Evolutionary conservation across 2,888 invertebrate species (phyloP).

Genomic region (Drosophila leonis): DNA sequence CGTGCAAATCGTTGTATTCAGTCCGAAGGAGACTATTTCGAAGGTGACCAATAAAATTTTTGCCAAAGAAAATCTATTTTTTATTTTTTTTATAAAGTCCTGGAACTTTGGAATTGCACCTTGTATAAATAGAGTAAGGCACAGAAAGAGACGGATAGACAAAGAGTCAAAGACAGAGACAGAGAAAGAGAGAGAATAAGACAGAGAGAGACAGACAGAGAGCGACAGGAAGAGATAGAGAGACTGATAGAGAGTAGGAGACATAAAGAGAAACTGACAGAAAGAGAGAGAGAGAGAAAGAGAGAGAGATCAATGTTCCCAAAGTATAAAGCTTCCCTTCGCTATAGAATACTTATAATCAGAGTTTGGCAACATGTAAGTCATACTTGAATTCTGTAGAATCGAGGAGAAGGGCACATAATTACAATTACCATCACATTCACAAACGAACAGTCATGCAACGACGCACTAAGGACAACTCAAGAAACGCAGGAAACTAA

Average conservation of each 20-base stretch:
- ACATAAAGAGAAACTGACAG: not conserved
- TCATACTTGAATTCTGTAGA: not conserved
- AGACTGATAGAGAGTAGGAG: not conserved
- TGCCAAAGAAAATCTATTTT: no score
- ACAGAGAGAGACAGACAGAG: not conserved
- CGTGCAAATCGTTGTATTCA: no score
- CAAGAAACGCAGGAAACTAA: constrained; percentile 3
- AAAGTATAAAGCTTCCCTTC: not conserved
- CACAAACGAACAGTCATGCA: not conserved
- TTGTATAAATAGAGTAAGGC: no score
- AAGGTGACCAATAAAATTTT: no score
- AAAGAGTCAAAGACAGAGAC: not conserved
- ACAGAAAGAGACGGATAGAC: not conserved
- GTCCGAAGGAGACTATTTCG: no score
- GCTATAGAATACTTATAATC: not conserved
- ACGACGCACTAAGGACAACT: not conserved
- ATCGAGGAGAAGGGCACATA: not conserved
- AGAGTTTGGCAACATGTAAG: no score
- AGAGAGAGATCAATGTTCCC: not conserved
- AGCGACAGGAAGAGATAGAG: not conserved
- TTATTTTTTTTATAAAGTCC: no score
- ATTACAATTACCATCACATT: not conserved
- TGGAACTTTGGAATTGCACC: no score
- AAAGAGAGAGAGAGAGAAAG: not conserved
- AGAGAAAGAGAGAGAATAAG: not conserved